phyloP scores from a whole-genome alignment of 2,113 vertebrate species.

The Galeopterus variegatus region DNA sequence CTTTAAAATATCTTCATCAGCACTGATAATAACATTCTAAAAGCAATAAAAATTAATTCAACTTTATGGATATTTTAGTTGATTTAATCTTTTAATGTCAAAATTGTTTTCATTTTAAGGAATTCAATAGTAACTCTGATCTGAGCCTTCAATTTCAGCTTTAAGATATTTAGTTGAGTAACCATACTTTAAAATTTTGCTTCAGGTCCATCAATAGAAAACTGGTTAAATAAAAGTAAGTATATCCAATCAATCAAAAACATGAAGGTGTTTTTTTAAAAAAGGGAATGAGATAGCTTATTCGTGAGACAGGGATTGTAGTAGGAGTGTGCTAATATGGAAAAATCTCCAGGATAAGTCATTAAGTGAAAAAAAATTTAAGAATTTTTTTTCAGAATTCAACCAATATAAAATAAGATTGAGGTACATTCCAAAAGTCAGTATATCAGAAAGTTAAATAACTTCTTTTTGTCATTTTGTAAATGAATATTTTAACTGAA shows the following conservation, averaged over 20 bases:
- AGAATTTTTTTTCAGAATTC: not conserved
- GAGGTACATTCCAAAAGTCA: constrained; percentile 11
- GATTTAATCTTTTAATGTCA: constrained; percentile 30
- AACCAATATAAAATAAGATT: not conserved
- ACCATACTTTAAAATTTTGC: constrained; percentile 26
- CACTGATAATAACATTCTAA: not conserved
- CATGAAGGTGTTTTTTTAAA: not conserved
- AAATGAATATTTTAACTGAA: constrained; percentile 36
- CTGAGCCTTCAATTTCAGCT: constrained; percentile 21
- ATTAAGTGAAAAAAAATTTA: not conserved
- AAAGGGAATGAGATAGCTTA: not conserved
- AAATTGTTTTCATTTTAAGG: constrained; percentile 43
- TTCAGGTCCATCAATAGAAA: not conserved
- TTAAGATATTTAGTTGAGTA: not conserved
- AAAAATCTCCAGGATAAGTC: constrained; percentile 35
- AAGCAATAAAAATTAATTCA: not conserved
- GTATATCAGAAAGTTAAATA: constrained; percentile 27
- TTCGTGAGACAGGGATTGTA: not conserved
- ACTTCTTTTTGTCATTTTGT: constrained; percentile 17
- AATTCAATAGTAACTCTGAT: not conserved
- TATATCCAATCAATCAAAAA: constrained; percentile 20
- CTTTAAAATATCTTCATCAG: constrained; percentile 23
- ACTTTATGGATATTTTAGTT: not conserved
- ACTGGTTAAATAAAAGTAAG: not conserved
- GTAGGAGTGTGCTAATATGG: not conserved